Percentiles rank a stretch among this genome's conserved stretches.
These are phyloP conservation scores for Leptinotarsa texana DNA, from an alignment of 1,140 invertebrate species.

Conservation along the genomic window DNA sequence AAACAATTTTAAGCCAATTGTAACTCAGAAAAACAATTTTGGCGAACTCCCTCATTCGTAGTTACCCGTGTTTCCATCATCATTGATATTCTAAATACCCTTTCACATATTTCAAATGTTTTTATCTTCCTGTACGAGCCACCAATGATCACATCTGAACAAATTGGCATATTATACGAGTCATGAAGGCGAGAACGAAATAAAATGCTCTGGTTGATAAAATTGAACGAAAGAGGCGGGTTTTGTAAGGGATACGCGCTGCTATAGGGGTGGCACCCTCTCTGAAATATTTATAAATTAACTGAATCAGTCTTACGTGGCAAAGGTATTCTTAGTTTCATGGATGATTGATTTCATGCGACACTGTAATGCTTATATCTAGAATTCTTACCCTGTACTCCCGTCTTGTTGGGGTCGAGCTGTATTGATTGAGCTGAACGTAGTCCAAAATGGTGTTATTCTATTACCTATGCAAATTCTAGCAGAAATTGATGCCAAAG, in stretches of 20 bases:
- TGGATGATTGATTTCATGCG: conserved; percentile 46
- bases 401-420: too few relatives aligned
- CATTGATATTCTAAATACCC: too few relatives aligned
- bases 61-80: too few relatives aligned
- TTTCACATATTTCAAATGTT: too few relatives aligned
- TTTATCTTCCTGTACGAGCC: background rate
- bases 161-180: conserved; percentile 54
- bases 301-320: conserved; percentile 39
- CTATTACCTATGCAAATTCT: too few relatives aligned
- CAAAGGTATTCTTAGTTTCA: conserved; percentile 34
- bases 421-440: too few relatives aligned
- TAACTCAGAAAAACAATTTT: too few relatives aligned
- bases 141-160: conserved; percentile 36
- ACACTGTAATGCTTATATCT: background rate
- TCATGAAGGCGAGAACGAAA: conserved; percentile 50
- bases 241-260: conserved; percentile 28
- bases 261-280: conserved; percentile 33
- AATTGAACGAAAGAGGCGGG: conserved; percentile 50
- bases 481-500: too few relatives aligned
- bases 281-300: conserved; percentile 50
- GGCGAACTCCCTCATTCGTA: too few relatives aligned
- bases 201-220: conserved; percentile 49
- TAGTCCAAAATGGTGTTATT: too few relatives aligned
- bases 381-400: too few relatives aligned
- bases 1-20: too few relatives aligned